These are phyloP conservation scores for Shinisaurus crocodilurus DNA, from an alignment of 2,113 vertebrate species.

Conservation along the genomic window DNA sequence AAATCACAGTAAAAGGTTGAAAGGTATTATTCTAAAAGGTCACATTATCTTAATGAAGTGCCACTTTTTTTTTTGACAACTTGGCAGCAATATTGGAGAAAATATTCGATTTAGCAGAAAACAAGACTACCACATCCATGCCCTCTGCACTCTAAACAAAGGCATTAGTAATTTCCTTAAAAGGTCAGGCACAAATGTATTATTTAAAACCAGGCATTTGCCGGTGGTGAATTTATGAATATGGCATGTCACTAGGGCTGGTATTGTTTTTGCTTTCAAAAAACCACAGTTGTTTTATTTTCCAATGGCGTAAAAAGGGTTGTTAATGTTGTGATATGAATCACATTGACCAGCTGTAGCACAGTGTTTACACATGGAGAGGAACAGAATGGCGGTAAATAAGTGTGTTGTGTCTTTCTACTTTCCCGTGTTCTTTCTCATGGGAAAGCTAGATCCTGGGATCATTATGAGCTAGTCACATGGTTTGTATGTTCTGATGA, in stretches of 20 bases:
- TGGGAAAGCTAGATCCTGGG: too few relatives aligned
- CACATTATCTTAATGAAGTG: conserved; percentile 83
- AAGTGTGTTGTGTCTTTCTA: too few relatives aligned
- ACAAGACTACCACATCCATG: conserved; percentile 60
- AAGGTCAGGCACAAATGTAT: conserved; percentile 72
- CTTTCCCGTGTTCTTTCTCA: too few relatives aligned
- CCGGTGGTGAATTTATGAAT: conserved; percentile 63
- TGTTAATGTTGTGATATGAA: too few relatives aligned
- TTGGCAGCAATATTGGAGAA: conserved; percentile 63
- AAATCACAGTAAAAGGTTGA: conserved; percentile 66
- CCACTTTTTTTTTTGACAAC: conserved; percentile 75
- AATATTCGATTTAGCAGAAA: conserved; percentile 69
- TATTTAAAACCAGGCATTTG: conserved; percentile 68
- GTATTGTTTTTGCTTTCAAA: conserved; percentile 47
- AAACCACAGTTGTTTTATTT: conserved; percentile 35
- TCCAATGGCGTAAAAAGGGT: neutral
- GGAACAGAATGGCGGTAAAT: too few relatives aligned
- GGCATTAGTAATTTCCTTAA: conserved; percentile 76
- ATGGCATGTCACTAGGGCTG: neutral
- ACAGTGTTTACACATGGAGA: too few relatives aligned
- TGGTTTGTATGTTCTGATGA: too few relatives aligned
- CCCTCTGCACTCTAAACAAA: conserved; percentile 78
- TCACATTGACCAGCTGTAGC: too few relatives aligned
- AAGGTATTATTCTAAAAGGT: conserved; percentile 79
- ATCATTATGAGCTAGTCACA: too few relatives aligned